Conservation (phyloP, 2,113 vertebrate species). For the Gracilinanus agilis region DNA sequence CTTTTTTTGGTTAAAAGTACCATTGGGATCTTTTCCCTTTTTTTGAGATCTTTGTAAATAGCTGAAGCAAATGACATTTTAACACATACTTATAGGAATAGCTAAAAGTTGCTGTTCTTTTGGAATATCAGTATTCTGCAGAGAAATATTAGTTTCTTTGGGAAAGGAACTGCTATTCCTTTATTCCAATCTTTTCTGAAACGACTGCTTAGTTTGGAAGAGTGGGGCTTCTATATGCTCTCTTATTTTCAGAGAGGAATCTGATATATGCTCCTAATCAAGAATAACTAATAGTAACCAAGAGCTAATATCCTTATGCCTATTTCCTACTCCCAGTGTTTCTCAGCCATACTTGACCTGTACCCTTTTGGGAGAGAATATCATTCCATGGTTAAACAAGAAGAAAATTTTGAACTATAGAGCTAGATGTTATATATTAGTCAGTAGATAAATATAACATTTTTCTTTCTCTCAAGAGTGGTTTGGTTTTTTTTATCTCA, state of each 20-base stretch:
- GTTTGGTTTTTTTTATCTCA: slow-evolving; percentile 61
- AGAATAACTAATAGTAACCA: not conserved
- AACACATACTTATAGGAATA: slow-evolving; percentile 25
- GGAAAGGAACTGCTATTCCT: not conserved
- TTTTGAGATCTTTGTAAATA: not conserved
- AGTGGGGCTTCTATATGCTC: not conserved
- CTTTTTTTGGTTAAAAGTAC: not conserved
- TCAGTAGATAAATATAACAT: slow-evolving; percentile 68
- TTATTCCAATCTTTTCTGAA: slow-evolving; percentile 13
- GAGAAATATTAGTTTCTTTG: slow-evolving; percentile 34
- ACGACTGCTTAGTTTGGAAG: slow-evolving; percentile 34
- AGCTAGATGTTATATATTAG: slow-evolving; percentile 55
- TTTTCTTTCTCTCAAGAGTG: slow-evolving; percentile 57
- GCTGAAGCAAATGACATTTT: not conserved
- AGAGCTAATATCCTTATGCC: not conserved
- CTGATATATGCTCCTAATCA: not conserved
- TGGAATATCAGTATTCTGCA: slow-evolving; percentile 19
- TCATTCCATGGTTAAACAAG: slow-evolving; percentile 54
- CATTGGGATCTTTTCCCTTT: not conserved
- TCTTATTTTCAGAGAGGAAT: not conserved
- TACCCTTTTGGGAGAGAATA: slow-evolving; percentile 10
- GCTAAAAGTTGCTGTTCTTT: slow-evolving; percentile 20
- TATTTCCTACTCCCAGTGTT: not conserved
- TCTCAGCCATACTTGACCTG: not conserved
- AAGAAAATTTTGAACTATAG: slow-evolving; percentile 60